Base-by-base conservation (phyloP, 2,113 vertebrate genomes). In the Rhegmatorhina hoffmannsi region DNA sequence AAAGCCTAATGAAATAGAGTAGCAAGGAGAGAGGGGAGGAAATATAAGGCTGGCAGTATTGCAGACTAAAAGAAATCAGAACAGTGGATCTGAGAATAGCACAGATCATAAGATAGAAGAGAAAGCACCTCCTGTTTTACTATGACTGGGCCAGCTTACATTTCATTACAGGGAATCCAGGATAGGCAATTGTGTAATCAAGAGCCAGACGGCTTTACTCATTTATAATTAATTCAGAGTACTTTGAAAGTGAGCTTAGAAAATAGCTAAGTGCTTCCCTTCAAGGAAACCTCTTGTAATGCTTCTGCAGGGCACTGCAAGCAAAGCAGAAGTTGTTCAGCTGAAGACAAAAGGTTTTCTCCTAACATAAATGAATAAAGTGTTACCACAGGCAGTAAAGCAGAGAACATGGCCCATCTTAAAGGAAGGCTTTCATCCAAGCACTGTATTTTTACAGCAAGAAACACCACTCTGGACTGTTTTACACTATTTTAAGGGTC, bases 191-290 rank as follows among this genome's bases (percentile, higher is more conserved):
- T 95, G 92, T 94, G 89, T 94, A 96, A 95, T 93, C 89, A 96
- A 81, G 90, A 97, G 93, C 96, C 87, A 96, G 93, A 73, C 87
- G 4, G 89, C 92, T 95, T 93, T 92, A 96, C 91, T 96, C 86
- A 95, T 97, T 94, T 96, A 95, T 94, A 97, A 97, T 97, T 97
- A 96, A 96, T 96, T 93, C 92, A 92, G 69, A 96, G 90, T 94
- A 96, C 94, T 95, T 96, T 95, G 93, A 97, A 96, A 96, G 89
- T 89, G 88, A 96, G 93, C 94, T 96, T 29, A 95, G 76, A 92
- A 94, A 92, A 94, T 40, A 94, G 90, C 95, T 92, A 93, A 96
- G 94, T 94, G 92, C 84, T 95, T 96, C 77, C 90, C 95, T 97
- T 93, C 74, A 92, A 96, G 92, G 89, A 95, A 96, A 81, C 73